Base-by-base conservation (phyloP, 2,797 vertebrate genomes). In the Telmatherina bonti region DNA sequence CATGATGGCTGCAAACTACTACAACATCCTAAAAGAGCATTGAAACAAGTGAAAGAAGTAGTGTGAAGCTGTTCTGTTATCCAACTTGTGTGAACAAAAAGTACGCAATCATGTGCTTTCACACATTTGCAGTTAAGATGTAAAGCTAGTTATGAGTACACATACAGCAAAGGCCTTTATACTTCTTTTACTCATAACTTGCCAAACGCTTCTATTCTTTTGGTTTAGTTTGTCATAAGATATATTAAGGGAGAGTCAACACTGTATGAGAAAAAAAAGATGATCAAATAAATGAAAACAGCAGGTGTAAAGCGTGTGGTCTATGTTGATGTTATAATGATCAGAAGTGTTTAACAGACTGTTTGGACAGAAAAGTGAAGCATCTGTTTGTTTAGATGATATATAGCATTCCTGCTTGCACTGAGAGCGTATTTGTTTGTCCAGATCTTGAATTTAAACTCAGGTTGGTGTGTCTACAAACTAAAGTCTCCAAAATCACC, bases 1-100 rank as follows among this genome's bases (percentile, higher is more conserved):
- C 76, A 53, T 74, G 5, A 18, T 15, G 31, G 43, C 58, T 29
- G 20, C 55, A 62, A 72, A 63, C 27, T 38, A 47, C 36, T 45
- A 10, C 27, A 24, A 58, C 7, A 5, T 5, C 13, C 49, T 58
- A 57, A 62, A 41, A 55, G 63, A 58, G 52, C 30, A 53, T 72
- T 71, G 13, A 58, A 26, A 58, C 41, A 49, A 59, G 47, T 65
- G 49, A 24, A 29, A 51, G 60, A 58, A 38, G 20, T 24, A 49
- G n/a, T 24, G 3, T 51, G 47, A 12, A 24, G 16, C 18, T 18
- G 15, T 51, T 51, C 22, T n/a, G n/a, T n/a, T n/a, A n/a, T n/a
- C n/a, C n/a, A 51, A 13, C 22, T 4, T 12, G 26, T 26, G 22
- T 11, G 24, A 51, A 51, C 22, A 26, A 51, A 51, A 26, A 51